A percentile compares a stretch with the other conserved stretches of the same genome.
Conservation (phyloP, 2,888 invertebrate genomes). For the Venusia cambrica region DNA sequence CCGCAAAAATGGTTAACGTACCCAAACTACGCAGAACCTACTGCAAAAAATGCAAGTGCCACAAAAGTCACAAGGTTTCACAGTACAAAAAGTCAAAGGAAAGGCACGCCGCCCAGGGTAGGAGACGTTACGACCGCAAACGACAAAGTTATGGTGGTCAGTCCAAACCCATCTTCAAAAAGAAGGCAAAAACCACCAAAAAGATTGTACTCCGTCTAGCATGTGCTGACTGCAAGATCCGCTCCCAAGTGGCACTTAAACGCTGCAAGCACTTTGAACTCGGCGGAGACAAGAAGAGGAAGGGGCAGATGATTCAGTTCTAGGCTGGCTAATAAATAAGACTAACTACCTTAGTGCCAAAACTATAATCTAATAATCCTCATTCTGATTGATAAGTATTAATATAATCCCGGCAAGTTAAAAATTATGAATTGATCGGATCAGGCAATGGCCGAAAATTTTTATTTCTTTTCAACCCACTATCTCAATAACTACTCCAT, state of each 20-base stretch:
- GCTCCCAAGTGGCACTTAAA: conserved; percentile 97
- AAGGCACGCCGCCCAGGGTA: conserved; percentile 97
- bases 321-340: conserved; percentile 84
- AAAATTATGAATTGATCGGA: no score
- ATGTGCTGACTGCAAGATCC: conserved; percentile 98
- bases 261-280: conserved; percentile 99
- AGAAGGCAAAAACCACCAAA: conserved; percentile 99
- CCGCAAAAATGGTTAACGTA: conserved; percentile 99
- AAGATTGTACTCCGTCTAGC: conserved; percentile 99
- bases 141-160: conserved; percentile 99
- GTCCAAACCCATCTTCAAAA: conserved; percentile 99
- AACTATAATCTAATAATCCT: no score
- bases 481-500: no score
- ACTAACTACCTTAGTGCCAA: no score
- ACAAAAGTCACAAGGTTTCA: conserved; percentile 99
- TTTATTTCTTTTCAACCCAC: no score
- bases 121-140: conserved; percentile 99
- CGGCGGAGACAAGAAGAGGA: conserved; percentile 99
- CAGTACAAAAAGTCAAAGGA: conserved; percentile 99
- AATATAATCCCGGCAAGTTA: no score
- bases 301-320: conserved; percentile 99
- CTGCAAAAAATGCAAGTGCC: conserved; percentile 99
- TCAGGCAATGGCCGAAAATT: no score
- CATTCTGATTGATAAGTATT: no score
- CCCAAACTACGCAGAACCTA: conserved; percentile 99